Evolutionary conservation across 2,888 invertebrate species (phyloP).

Genomic region (Carterocephalus palaemon): DNA sequence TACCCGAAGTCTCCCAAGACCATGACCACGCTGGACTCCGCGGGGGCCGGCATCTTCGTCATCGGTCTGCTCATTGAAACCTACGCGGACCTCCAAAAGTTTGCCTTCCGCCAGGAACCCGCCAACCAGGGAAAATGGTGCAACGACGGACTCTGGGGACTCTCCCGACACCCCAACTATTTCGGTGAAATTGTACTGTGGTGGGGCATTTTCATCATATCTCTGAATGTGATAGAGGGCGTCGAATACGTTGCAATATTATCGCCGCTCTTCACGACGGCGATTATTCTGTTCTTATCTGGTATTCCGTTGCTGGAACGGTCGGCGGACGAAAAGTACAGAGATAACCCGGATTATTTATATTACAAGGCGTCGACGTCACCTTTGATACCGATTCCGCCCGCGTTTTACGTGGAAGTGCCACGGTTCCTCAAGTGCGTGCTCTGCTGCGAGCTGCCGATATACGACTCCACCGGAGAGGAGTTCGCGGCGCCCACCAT

Average conservation of each 20-base stretch:
- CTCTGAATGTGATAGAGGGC: slow-evolving; percentile 90
- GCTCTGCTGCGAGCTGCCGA: slow-evolving; percentile 92
- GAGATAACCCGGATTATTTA: slow-evolving; percentile 91
- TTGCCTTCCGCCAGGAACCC: slow-evolving; percentile 92
- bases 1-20: slow-evolving; percentile 87
- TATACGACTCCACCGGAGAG: slow-evolving; percentile 87
- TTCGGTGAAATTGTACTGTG: slow-evolving; percentile 96
- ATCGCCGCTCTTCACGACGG: slow-evolving; percentile 91
- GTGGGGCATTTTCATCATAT: slow-evolving; percentile 96
- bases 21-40: slow-evolving; percentile 92
- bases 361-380: slow-evolving; percentile 94
- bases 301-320: slow-evolving; percentile 93
- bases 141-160: slow-evolving; percentile 92
- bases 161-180: slow-evolving; percentile 95
- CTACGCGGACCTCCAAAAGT: slow-evolving; percentile 95
- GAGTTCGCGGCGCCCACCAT: slow-evolving; percentile 81
- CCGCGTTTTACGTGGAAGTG: slow-evolving; percentile 91
- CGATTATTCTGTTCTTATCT: slow-evolving; percentile 92
- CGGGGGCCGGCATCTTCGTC: slow-evolving; percentile 91
- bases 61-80: slow-evolving; percentile 92
- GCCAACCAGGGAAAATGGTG: slow-evolving; percentile 95
- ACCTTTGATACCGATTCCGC: slow-evolving; percentile 92
- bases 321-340: slow-evolving; percentile 92
- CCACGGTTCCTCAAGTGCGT: slow-evolving; percentile 90
- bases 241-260: slow-evolving; percentile 91